A percentile compares a stretch with the other conserved stretches of the same genome.
These are phyloP conservation scores for Thaleichthys pacificus DNA, from an alignment of 2,797 vertebrate genomes.

Conservation along the genomic window DNA sequence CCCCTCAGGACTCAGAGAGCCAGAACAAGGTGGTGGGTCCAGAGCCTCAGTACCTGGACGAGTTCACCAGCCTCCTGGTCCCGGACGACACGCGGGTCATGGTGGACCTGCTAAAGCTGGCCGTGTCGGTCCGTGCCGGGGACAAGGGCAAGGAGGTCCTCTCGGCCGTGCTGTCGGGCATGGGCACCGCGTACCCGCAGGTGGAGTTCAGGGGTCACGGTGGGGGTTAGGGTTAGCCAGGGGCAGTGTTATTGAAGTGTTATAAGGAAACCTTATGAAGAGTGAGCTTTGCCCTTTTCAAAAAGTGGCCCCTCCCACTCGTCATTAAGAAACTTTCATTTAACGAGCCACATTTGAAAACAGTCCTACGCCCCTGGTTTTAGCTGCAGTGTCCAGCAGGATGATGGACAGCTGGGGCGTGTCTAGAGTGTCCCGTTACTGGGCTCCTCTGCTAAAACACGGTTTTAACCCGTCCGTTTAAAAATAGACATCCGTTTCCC, in stretches of 20 bases:
- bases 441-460: too few species aligned
- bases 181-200: slow-evolving; percentile 98
- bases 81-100: slow-evolving; percentile 94
- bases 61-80: slow-evolving; percentile 92
- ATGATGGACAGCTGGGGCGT: too few species aligned
- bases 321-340: too few species aligned
- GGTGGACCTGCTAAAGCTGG: slow-evolving; percentile 95
- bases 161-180: slow-evolving; percentile 93
- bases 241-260: too few species aligned
- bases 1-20: slow-evolving; percentile 87
- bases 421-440: too few species aligned
- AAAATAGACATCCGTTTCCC: not conserved
- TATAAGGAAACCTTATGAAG: too few species aligned
- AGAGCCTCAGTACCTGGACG: slow-evolving; percentile 93
- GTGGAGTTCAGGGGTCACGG: slow-evolving; percentile 58
- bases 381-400: too few species aligned
- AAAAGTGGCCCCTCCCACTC: too few species aligned
- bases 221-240: not conserved
- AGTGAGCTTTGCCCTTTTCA: too few species aligned
- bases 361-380: too few species aligned
- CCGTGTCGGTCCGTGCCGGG: slow-evolving; percentile 89
- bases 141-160: slow-evolving; percentile 93
- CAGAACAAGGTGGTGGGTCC: slow-evolving; percentile 90
- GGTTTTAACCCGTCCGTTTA: not conserved
- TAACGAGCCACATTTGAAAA: too few species aligned